Evolutionary conservation across 2,888 invertebrate genomes (phyloP).

Genomic region (Bombylius major): DNA sequence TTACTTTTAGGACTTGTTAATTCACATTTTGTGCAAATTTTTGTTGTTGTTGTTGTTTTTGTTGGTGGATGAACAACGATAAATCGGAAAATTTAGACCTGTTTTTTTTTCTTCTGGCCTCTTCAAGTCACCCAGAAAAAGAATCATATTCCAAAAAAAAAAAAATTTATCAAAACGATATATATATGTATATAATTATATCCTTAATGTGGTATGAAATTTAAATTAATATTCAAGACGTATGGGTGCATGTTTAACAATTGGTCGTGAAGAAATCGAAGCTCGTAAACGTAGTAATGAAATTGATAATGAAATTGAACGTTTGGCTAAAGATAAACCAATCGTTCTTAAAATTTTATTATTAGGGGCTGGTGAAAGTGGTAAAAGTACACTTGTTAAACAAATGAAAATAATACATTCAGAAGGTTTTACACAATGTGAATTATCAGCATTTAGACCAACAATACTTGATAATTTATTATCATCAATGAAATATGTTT

Average conservation of each 20-base stretch:
- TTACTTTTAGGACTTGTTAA: too few species aligned
- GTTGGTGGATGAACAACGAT: too few species aligned
- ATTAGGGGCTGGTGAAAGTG: conserved; percentile 51
- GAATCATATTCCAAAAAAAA: too few species aligned
- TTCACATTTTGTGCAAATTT: too few species aligned
- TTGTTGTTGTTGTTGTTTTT: too few species aligned
- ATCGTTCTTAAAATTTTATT: conserved; percentile 50
- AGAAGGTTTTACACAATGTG: conserved; percentile 48
- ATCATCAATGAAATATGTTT: conserved; percentile 54
- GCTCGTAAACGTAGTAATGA: conserved; percentile 47
- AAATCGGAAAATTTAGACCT: too few species aligned
- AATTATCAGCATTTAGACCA: conserved; percentile 48
- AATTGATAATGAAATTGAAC: conserved; percentile 46
- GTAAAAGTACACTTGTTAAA: conserved; percentile 53
- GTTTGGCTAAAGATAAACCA: conserved; percentile 44
- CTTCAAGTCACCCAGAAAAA: too few species aligned
- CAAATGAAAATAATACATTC: conserved; percentile 60
- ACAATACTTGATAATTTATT: conserved; percentile 51
- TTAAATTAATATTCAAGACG: neutral
- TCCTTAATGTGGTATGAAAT: too few species aligned
- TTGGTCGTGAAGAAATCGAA: conserved; percentile 47
- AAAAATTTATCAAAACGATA: too few species aligned
- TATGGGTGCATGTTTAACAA: conserved; percentile 50
- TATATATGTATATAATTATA: too few species aligned
- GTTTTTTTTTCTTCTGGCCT: too few species aligned